Evolutionary conservation across 1,140 invertebrate species (phyloP).

Genomic region (Cryptotermes secundus): DNA sequence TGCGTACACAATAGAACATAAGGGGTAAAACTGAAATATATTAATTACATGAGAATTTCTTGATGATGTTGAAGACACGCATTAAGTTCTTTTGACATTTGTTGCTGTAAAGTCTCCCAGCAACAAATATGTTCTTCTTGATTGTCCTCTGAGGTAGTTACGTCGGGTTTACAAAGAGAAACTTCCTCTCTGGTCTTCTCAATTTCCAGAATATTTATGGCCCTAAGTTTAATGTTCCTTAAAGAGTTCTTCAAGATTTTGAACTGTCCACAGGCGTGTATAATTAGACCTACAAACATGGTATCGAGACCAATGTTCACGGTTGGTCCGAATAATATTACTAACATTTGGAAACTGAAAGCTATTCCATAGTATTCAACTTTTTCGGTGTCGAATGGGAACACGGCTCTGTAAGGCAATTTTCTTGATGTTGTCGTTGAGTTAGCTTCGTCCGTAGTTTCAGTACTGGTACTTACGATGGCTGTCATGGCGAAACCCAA

Average conservation of each 20-base stretch:
- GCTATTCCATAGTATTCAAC: not conserved
- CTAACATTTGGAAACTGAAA: not conserved
- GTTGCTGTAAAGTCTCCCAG: not conserved
- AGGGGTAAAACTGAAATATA: no score
- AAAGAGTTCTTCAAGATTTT: not conserved
- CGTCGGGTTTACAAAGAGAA: not conserved
- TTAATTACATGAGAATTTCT: not conserved
- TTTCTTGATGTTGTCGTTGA: not conserved
- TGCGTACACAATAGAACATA: no score
- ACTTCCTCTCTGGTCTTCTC: not conserved
- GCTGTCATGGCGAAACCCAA: not conserved
- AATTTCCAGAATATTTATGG: not conserved
- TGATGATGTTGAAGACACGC: not conserved
- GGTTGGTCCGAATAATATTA: not conserved
- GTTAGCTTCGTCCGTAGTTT: not conserved
- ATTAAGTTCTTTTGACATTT: not conserved
- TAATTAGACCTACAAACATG: not conserved
- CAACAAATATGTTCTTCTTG: not conserved
- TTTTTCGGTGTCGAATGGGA: not conserved
- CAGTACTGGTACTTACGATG: not conserved
- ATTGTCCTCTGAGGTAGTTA: not conserved
- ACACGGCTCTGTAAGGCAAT: not conserved
- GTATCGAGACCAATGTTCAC: not conserved
- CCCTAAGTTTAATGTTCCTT: not conserved
- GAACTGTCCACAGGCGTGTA: not conserved